phyloP scores from a whole-genome alignment of 2,888 invertebrate genomes.

The Agrenia bidenticulata region DNA sequence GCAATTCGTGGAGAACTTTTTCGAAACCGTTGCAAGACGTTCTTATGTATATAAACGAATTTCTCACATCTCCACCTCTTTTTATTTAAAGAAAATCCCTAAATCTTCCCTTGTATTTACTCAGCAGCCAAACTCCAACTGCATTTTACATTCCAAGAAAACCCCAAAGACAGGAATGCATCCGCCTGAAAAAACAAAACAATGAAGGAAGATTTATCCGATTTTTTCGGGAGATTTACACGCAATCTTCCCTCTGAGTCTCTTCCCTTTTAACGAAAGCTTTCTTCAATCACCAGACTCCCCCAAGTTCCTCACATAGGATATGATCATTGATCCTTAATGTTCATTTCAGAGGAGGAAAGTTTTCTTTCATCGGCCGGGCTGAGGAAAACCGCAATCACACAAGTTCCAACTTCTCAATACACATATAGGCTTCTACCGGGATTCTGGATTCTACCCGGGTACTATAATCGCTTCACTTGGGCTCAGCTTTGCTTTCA shows the following conservation, averaged over 20 bases:
- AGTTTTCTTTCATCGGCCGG: background rate
- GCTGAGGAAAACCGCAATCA: too few relatives aligned
- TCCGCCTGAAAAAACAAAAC: slow-evolving; percentile 20
- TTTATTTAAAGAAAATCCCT: slow-evolving; percentile 10
- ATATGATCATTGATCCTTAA: slow-evolving; percentile 8
- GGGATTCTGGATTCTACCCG: too few relatives aligned
- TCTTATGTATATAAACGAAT: too few relatives aligned
- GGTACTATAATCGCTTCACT: too few relatives aligned
- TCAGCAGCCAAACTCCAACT: background rate
- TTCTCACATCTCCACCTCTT: slow-evolving; percentile 4
- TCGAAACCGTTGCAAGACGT: too few relatives aligned
- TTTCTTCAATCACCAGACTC: too few relatives aligned
- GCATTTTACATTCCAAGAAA: background rate
- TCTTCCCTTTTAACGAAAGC: too few relatives aligned
- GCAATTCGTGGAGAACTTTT: background rate
- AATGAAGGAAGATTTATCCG: slow-evolving; percentile 16
- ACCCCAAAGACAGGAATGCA: slow-evolving; percentile 14
- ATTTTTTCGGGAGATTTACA: slow-evolving; percentile 16
- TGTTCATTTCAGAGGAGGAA: slow-evolving; percentile 11
- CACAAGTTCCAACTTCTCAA: too few relatives aligned
- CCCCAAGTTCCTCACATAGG: background rate
- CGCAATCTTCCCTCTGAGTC: too few relatives aligned
- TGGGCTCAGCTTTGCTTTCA: too few relatives aligned
- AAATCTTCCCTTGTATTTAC: slow-evolving; percentile 14
- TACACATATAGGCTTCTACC: too few relatives aligned